Base-by-base conservation (phyloP, 2,888 invertebrate genomes). In the Acronicta psi region DNA sequence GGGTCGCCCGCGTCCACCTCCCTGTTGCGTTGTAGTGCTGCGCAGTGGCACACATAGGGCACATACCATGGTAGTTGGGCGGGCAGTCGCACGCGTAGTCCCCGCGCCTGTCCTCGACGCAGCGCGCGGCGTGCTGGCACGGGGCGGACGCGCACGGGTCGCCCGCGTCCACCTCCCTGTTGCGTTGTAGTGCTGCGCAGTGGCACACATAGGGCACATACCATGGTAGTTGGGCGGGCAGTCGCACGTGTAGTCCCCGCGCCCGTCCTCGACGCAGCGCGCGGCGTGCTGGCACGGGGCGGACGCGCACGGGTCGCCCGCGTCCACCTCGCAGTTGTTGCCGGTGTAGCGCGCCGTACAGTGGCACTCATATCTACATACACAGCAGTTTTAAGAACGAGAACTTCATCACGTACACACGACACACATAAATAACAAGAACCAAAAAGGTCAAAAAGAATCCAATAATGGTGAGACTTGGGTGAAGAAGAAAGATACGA, bases 111-210 rank as follows among this genome's bases (percentile, higher is more conserved):
- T 96, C 96, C 79, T 96, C 96, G 13, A 88, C 83, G 79, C 98
- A 84, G 58, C 70, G 78, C 7, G 96, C 98, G 42, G 94, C 95
- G 92, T 98, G 96, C 66, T 92, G 94, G 86, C 99, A 99, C 11
- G 96, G 95, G 64, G 88, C 91, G 44, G 95, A 95, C 59, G 86
- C 84, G 83, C 97, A 97, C 0, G 97, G 97, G 71, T 96, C 95
- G 49, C 97, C 97, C 85, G 94, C 95, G 90, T 97, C 97, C 86
- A 96, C 96, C 89, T 98, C 96, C 91, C 98, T 98, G 92, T 98
- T 97, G 92, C 98, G 54, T 97, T 96, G 90, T 97, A 98, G 54
- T 98, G 97, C 96, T 58, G 96, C 95, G 93, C 98, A 98, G 84
- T 96, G n/a, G n/a, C n/a, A n/a, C n/a, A n/a, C n/a, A n/a, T n/a